These are phyloP conservation scores for Vanessa cardui DNA, from an alignment of 2,888 invertebrate genomes.

Conservation along the genomic window DNA sequence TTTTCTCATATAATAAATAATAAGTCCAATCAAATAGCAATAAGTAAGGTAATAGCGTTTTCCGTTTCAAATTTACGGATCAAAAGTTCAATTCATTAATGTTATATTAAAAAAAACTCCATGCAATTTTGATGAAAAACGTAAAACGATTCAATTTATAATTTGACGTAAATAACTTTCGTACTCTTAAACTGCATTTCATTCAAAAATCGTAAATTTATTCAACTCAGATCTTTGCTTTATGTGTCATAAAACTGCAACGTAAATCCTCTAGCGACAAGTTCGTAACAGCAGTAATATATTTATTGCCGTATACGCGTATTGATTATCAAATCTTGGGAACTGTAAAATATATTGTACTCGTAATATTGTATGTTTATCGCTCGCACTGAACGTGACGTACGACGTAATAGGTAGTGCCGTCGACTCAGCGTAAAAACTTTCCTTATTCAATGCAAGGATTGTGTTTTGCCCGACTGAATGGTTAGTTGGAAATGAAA, in stretches of 20 bases:
- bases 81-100: neutral
- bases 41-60: neutral
- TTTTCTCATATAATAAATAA: slow-evolving; percentile 67
- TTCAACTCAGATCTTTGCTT: slow-evolving; percentile 55
- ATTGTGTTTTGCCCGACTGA: slow-evolving; percentile 62
- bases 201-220: slow-evolving; percentile 54
- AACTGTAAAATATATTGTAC: slow-evolving; percentile 42
- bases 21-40: slow-evolving; percentile 2
- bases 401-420: slow-evolving; percentile 24
- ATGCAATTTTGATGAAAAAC: neutral
- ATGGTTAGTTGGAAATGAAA: slow-evolving; percentile 72
- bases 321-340: slow-evolving; percentile 44
- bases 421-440: slow-evolving; percentile 36
- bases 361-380: slow-evolving; percentile 46
- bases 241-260: slow-evolving; percentile 65
- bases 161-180: slow-evolving; percentile 43
- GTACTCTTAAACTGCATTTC: slow-evolving; percentile 44
- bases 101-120: neutral
- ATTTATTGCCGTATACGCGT: slow-evolving; percentile 44
- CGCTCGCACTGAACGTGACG: slow-evolving; percentile 43
- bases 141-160: slow-evolving; percentile 30
- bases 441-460: slow-evolving; percentile 40
- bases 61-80: no score
- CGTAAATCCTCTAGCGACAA: slow-evolving; percentile 44
- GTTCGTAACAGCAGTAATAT: slow-evolving; percentile 52